Percentiles rank a stretch among this genome's conserved stretches.
Evolutionary conservation across 2,113 vertebrate genomes (phyloP).

Genomic region (Istiophorus platypterus): DNA sequence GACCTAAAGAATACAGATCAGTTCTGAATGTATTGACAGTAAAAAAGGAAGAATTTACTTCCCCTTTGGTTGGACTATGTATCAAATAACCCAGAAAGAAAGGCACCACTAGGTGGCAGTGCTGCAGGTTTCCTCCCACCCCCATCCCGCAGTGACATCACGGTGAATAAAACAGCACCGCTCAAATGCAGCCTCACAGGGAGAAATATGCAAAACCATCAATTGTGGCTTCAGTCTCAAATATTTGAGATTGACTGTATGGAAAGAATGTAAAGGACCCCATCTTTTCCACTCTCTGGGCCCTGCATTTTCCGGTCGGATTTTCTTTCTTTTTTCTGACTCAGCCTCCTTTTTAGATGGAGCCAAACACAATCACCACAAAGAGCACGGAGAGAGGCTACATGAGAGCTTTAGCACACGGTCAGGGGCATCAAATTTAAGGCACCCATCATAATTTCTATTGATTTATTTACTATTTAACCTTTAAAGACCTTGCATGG

Average conservation of each 20-base stretch:
- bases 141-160: conserved; percentile 57
- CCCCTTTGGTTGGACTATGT: background rate
- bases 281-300: conserved; percentile 66
- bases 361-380: conserved; percentile 51
- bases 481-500: background rate
- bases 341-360: conserved; percentile 16
- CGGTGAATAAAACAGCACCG: conserved; percentile 54
- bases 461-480: background rate
- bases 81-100: background rate
- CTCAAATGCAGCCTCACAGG: conserved; percentile 64
- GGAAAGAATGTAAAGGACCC: conserved; percentile 84
- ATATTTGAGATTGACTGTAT: conserved; percentile 80
- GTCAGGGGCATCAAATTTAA: background rate
- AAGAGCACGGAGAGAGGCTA: conserved; percentile 30
- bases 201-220: conserved; percentile 78
- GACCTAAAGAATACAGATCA: background rate
- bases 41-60: background rate
- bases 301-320: conserved; percentile 48
- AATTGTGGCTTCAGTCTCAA: conserved; percentile 81
- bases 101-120: conserved; percentile 76
- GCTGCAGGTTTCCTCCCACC: background rate
- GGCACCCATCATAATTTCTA: too few species aligned
- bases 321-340: conserved; percentile 27
- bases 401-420: conserved; percentile 1
- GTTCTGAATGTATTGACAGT: background rate